phyloP scores from a whole-genome alignment of 1,140 invertebrate species.

The Leptinotarsa defecta region DNA sequence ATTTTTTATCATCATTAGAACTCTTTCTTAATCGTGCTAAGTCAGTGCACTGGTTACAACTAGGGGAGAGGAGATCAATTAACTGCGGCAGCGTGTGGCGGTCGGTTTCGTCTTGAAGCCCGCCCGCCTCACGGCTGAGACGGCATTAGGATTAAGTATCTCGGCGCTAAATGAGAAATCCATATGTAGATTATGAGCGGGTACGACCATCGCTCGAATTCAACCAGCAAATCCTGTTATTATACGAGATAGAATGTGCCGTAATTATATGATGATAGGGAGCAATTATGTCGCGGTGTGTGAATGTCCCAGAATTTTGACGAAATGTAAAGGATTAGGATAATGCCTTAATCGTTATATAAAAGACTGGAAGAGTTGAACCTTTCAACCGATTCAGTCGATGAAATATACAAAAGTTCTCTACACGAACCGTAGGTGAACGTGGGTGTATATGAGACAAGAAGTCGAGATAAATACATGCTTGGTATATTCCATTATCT shows the following conservation, averaged over 20 bases:
- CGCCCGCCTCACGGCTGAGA: conserved; percentile 27
- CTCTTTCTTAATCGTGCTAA: neutral
- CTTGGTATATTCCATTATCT: too few relatives aligned
- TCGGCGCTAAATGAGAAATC: conserved; percentile 48
- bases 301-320: conserved; percentile 14
- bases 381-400: neutral
- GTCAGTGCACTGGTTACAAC: conserved; percentile 31
- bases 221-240: conserved; percentile 28
- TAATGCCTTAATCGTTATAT: neutral
- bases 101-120: conserved; percentile 21
- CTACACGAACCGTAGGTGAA: neutral
- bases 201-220: conserved; percentile 35
- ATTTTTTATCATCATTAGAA: too few relatives aligned
- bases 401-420: neutral
- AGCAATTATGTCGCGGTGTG: conserved; percentile 19
- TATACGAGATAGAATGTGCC: conserved; percentile 24
- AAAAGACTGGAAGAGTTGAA: too few relatives aligned
- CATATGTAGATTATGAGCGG: conserved; percentile 51
- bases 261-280: conserved; percentile 29
- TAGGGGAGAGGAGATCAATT: conserved; percentile 42
- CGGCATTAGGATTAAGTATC: conserved; percentile 46
- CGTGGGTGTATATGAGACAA: neutral
- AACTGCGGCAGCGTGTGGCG: conserved; percentile 36
- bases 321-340: neutral
- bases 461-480: neutral